Evolutionary conservation across 2,888 invertebrate species (phyloP).

Genomic region (Chrysodeixis includens): DNA sequence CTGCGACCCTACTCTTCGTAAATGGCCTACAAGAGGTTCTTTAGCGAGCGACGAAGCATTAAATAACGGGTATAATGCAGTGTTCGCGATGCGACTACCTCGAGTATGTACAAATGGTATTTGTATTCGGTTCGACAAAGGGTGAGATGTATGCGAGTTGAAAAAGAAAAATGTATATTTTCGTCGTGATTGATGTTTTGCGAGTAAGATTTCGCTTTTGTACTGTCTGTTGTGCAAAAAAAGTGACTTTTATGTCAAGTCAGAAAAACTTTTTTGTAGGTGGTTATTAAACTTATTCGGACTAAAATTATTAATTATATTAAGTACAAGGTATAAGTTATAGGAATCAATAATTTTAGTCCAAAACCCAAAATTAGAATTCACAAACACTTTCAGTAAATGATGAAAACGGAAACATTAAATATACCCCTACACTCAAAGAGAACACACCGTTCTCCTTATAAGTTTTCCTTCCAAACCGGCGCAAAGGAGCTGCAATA

Average conservation of each 20-base stretch:
- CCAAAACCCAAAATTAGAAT: too few relatives aligned
- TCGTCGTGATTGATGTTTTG: background rate
- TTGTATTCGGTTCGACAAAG: conserved; percentile 8
- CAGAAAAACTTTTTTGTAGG: too few relatives aligned
- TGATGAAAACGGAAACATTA: background rate
- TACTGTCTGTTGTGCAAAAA: background rate
- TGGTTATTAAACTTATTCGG: too few relatives aligned
- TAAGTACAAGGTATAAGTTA: too few relatives aligned
- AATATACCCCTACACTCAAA: background rate
- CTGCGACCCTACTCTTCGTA: conserved; percentile 75
- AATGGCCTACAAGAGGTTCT: conserved; percentile 76
- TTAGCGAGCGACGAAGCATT: conserved; percentile 80
- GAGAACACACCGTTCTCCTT: background rate
- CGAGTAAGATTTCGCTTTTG: background rate
- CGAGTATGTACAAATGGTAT: background rate
- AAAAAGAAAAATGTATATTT: background rate
- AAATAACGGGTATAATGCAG: conserved; percentile 78
- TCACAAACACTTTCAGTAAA: background rate
- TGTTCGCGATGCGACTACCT: conserved; percentile 70
- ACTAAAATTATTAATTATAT: too few relatives aligned
- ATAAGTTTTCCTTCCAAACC: background rate
- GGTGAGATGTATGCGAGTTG: conserved; percentile 1
- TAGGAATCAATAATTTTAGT: too few relatives aligned
- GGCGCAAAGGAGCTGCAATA: background rate
- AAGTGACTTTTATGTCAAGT: background rate